Evolutionary conservation across 2,797 vertebrate genomes (phyloP).

Genomic region (Melopsittacus undulatus): DNA sequence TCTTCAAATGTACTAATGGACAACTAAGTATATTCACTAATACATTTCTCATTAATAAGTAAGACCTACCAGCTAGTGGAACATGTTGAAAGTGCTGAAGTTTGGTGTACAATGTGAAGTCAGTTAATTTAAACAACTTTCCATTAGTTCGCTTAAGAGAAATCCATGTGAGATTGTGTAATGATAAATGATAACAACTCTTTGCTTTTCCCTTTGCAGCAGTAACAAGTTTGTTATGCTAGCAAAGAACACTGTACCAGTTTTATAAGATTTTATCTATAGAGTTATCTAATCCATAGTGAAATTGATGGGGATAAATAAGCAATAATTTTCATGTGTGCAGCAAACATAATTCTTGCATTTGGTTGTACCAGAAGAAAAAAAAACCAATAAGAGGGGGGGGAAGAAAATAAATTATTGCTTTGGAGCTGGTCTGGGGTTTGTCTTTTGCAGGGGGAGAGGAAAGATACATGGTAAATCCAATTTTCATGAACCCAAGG

Average conservation of each 20-base stretch:
- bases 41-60: neutral
- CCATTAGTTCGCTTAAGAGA: neutral
- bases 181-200: neutral
- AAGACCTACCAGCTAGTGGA: neutral
- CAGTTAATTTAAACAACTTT: neutral
- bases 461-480: neutral
- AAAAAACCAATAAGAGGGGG: too few species aligned
- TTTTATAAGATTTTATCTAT: neutral
- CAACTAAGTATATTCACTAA: neutral
- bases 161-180: neutral
- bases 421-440: neutral
- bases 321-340: neutral
- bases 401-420: neutral
- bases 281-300: neutral
- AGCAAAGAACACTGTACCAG: neutral
- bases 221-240: neutral
- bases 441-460: accelerated
- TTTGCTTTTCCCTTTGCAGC: neutral
- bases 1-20: neutral
- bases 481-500: neutral
- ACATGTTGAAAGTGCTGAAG: neutral
- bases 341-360: neutral
- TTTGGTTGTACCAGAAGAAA: neutral
- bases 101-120: neutral
- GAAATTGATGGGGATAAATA: neutral